These are phyloP conservation scores for Oegoconia quadripuncta DNA, from an alignment of 2,888 invertebrate genomes.

Conservation along the genomic window DNA sequence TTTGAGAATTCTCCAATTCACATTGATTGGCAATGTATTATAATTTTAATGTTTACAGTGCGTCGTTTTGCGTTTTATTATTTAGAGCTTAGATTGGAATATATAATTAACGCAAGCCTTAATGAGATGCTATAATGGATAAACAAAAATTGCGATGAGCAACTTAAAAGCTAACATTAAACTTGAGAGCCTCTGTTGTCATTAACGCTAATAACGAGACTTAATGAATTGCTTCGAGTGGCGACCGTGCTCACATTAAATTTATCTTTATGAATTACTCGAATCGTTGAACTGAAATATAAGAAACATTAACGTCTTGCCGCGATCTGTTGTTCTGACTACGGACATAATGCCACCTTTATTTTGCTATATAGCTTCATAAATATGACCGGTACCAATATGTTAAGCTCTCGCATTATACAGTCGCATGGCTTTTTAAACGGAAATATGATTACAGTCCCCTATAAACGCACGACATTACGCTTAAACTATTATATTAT, in stretches of 20 bases:
- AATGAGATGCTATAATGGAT: no score
- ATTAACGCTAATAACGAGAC: not conserved
- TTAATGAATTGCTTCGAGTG: constrained; percentile 1
- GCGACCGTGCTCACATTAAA: not conserved
- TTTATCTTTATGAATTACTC: no score
- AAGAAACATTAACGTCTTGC: no score
- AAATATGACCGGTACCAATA: not conserved
- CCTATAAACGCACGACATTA: constrained; percentile 28
- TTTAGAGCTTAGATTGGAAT: not conserved
- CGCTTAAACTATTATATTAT: constrained; percentile 28
- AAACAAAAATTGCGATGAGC: not conserved
- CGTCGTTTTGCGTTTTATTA: constrained; percentile 1
- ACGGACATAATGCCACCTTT: no score
- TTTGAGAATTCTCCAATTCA: constrained; percentile 3
- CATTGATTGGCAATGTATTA: constrained; percentile 8
- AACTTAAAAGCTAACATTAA: not conserved
- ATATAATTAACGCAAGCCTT: not conserved
- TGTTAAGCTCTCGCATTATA: not conserved
- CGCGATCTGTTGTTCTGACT: no score
- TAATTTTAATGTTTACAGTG: constrained; percentile 5
- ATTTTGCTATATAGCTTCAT: not conserved
- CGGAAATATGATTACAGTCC: constrained; percentile 21
- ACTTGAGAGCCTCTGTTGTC: constrained; percentile 1
- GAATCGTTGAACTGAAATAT: no score
- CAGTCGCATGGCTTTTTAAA: not conserved